Evolutionary conservation across 2,888 invertebrate genomes (phyloP).

Genomic region (Ypsolopha sequella): DNA sequence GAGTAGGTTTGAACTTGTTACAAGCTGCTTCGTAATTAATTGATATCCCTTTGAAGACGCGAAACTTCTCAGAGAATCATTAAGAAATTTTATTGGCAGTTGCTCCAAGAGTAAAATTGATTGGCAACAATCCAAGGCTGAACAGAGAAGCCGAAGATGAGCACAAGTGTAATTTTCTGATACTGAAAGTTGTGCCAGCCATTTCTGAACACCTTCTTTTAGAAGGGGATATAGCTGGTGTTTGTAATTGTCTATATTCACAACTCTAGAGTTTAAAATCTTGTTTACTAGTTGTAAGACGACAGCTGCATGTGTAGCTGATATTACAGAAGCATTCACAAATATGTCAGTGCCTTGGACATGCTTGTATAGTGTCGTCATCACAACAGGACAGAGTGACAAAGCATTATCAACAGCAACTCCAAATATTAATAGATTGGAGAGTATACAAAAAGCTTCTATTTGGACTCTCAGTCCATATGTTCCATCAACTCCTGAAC

Average conservation of each 20-base stretch:
- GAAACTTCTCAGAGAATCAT: conserved; percentile 34
- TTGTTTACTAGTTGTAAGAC: conserved; percentile 57
- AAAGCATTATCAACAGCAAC: conserved; percentile 54
- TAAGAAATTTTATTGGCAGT: conserved; percentile 33
- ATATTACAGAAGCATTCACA: conserved; percentile 50
- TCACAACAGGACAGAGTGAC: conserved; percentile 65
- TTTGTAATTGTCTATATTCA: conserved; percentile 31
- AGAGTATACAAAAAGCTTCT: conserved; percentile 72
- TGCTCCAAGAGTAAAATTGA: conserved; percentile 36
- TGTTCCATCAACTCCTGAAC: conserved; percentile 57
- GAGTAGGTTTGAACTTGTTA: conserved; percentile 48
- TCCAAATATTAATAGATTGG: conserved; percentile 65
- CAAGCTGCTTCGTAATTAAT: conserved; percentile 33
- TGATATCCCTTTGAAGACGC: conserved; percentile 53
- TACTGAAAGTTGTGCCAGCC: conserved; percentile 51
- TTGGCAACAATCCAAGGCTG: conserved; percentile 46
- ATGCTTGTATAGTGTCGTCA: conserved; percentile 70
- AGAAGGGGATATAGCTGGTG: conserved; percentile 46
- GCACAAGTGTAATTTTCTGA: conserved; percentile 52
- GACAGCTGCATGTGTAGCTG: conserved; percentile 71
- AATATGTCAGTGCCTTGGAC: conserved; percentile 66
- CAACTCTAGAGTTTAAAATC: conserved; percentile 26
- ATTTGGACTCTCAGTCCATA: conserved; percentile 72
- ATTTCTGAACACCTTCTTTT: conserved; percentile 56
- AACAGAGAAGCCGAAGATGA: conserved; percentile 45